Conservation (phyloP, 92 coral and sea anemone genomes). For the Anthopleura xanthogrammica region DNA sequence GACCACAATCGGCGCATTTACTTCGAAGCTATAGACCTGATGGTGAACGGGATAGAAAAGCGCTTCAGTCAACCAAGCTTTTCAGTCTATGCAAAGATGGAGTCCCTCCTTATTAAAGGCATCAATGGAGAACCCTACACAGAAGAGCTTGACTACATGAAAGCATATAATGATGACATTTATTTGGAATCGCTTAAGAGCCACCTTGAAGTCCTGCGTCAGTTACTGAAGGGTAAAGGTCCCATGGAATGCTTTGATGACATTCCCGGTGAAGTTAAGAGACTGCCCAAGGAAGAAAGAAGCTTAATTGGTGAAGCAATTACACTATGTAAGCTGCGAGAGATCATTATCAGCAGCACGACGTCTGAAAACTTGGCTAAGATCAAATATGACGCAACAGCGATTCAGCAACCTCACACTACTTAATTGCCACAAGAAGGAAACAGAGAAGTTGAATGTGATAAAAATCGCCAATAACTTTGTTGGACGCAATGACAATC, state of each 20-base stretch:
- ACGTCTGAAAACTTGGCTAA: constrained; percentile 48
- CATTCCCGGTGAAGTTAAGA: constrained; percentile 34
- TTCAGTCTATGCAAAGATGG: constrained; percentile 48
- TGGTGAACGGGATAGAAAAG: constrained; percentile 60
- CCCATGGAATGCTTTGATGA: constrained; percentile 48
- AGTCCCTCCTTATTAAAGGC: constrained; percentile 53
- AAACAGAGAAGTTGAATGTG: background rate
- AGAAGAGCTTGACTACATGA: constrained; percentile 48
- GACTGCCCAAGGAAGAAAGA: constrained; percentile 41
- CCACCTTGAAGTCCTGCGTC: constrained; percentile 37
- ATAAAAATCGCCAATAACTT: background rate
- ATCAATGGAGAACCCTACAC: constrained; percentile 52
- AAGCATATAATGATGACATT: constrained; percentile 57
- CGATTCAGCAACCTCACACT: constrained; percentile 46
- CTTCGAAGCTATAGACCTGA: constrained; percentile 62
- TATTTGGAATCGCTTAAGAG: constrained; percentile 22
- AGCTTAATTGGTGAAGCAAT: constrained; percentile 34
- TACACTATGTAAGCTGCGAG: constrained; percentile 40
- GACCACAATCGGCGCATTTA: constrained; percentile 58
- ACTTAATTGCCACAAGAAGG: constrained; percentile 33
- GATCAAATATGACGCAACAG: constrained; percentile 41
- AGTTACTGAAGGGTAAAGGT: constrained; percentile 29
- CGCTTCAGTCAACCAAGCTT: constrained; percentile 74
- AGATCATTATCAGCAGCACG: constrained; percentile 45
- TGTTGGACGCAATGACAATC: constrained; percentile 21